Evolutionary conservation across 2,113 vertebrate species (phyloP).

Genomic region (Ramphastos sulfuratus): DNA sequence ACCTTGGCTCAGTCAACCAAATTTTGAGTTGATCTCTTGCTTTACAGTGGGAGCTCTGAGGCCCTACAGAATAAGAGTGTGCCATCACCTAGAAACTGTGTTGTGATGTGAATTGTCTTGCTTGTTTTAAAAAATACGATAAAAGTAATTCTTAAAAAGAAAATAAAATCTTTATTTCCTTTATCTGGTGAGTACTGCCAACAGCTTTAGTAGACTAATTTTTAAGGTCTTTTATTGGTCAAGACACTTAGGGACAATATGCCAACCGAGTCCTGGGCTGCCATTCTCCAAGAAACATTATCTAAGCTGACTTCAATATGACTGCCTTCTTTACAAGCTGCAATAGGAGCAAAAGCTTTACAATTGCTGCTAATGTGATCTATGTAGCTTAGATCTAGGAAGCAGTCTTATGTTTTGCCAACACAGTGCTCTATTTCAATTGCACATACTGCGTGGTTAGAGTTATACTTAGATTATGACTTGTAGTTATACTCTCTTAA

Average conservation of each 20-base stretch:
- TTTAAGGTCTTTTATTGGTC: constrained; percentile 14
- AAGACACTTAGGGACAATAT: not conserved
- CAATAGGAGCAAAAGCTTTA: not conserved
- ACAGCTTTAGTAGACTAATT: not conserved
- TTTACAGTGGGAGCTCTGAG: not conserved
- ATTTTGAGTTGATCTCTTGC: not conserved
- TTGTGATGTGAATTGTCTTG: not conserved
- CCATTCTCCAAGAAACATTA: not conserved
- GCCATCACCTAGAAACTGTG: not conserved
- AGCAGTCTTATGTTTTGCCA: constrained; percentile 51
- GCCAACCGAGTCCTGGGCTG: not conserved
- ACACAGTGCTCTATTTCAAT: constrained; percentile 39
- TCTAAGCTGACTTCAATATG: not conserved
- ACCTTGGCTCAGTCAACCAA: not conserved
- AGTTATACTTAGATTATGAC: constrained; percentile 37
- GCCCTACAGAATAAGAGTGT: not conserved
- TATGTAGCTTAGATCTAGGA: not conserved
- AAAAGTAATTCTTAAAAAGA: constrained; percentile 32
- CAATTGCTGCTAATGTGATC: constrained; percentile 25
- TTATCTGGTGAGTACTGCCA: not conserved
- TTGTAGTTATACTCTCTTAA: constrained; percentile 4
- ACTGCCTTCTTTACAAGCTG: not conserved
- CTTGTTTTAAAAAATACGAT: not conserved
- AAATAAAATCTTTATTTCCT: not conserved
- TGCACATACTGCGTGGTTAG: constrained; percentile 16